These are phyloP conservation scores for Chlorops oryzae DNA, from an alignment of 1,140 invertebrate species.

Conservation along the genomic window DNA sequence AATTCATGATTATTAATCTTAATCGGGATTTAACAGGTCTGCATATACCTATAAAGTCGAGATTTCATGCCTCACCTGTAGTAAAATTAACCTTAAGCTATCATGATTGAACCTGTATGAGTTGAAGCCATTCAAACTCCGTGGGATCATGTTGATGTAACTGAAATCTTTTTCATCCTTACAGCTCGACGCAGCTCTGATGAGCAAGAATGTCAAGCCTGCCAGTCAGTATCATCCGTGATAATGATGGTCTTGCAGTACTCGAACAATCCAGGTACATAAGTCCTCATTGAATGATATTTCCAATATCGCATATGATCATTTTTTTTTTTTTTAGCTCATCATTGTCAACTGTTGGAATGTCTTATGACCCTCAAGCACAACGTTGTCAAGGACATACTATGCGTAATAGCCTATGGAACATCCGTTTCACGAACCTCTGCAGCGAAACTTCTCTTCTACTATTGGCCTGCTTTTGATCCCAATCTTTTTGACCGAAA, in stretches of 20 bases:
- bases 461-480: constrained; percentile 99
- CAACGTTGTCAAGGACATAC: constrained; percentile 83
- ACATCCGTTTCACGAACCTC: constrained; percentile 83
- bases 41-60: too few species aligned
- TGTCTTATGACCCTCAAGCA: constrained; percentile 89
- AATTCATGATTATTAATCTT: too few species aligned
- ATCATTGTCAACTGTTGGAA: constrained; percentile 91
- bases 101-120: too few species aligned
- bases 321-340: constrained; percentile 55
- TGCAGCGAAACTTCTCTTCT: constrained; percentile 93
- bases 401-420: constrained; percentile 95
- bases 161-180: constrained; percentile 23
- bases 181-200: constrained; percentile 61
- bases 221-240: constrained; percentile 87
- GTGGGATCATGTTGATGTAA: too few species aligned
- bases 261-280: constrained; percentile 77
- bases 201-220: constrained; percentile 75
- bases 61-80: too few species aligned
- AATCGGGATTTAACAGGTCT: too few species aligned
- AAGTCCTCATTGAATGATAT: constrained; percentile 10
- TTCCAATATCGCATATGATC: not conserved
- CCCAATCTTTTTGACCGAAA: constrained; percentile 86
- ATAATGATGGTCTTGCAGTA: constrained; percentile 98
- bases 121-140: too few species aligned
- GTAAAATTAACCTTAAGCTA: too few species aligned